A percentile compares a stretch with the other conserved stretches of the same genome.
phyloP scores from a whole-genome alignment of 1,140 invertebrate species.

The Drosophila lacertosa region DNA sequence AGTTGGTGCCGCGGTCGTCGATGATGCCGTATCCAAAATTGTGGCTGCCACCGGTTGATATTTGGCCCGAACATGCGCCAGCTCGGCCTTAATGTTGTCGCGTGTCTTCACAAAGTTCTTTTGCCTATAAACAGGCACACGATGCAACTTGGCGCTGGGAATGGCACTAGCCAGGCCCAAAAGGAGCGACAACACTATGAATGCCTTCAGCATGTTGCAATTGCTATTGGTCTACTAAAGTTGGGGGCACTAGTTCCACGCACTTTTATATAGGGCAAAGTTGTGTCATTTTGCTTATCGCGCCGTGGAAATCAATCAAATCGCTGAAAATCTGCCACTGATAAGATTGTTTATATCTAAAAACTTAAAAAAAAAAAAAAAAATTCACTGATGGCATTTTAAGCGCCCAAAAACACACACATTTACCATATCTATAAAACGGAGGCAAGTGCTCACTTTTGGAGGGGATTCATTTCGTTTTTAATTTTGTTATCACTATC shows the following conservation, averaged over 20 bases:
- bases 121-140: constrained; percentile 26
- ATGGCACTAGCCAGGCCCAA: not conserved
- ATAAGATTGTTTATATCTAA: constrained; percentile 37
- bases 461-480: no score
- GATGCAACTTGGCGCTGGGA: constrained; percentile 16
- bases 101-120: constrained; percentile 16
- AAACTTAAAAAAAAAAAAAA: not conserved
- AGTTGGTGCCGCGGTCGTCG: not conserved
- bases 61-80: constrained; percentile 10
- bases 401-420: constrained; percentile 2
- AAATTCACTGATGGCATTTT: constrained; percentile 23
- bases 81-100: constrained; percentile 14
- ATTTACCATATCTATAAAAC: no score
- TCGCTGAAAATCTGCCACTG: constrained; percentile 34
- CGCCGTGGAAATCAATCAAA: constrained; percentile 30
- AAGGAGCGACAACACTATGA: constrained; percentile 8
- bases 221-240: constrained; percentile 18
- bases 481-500: not conserved
- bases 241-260: not conserved
- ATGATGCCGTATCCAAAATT: not conserved
- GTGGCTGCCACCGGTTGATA: not conserved
- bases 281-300: constrained; percentile 13
- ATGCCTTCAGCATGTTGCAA: constrained; percentile 22
- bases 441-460: no score
- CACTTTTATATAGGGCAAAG: constrained; percentile 21